Evolutionary conservation across 1,140 invertebrate genomes (phyloP).

Genomic region (Cotesia typhae): DNA sequence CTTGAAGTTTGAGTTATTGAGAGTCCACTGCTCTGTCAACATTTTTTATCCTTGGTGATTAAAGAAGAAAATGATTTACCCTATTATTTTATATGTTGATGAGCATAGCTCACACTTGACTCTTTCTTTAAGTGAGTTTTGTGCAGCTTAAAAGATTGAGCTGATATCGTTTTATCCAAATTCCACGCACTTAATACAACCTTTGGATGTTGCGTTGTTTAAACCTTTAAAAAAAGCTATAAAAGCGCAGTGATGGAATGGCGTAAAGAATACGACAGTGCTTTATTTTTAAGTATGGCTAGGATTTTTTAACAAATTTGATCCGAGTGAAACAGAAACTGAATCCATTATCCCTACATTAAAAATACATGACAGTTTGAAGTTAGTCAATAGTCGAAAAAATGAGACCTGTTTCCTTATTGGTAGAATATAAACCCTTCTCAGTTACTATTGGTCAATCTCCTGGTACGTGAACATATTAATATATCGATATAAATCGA

Average conservation of each 20-base stretch:
- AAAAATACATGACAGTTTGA: no score
- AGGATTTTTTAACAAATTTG: no score
- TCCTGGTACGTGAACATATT: no score
- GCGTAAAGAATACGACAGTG: background rate
- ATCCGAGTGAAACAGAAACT: no score
- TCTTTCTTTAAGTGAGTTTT: constrained; percentile 1
- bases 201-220: background rate
- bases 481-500: no score
- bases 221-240: background rate
- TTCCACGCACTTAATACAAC: background rate
- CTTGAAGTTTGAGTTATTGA: no score
- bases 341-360: no score
- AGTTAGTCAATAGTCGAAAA: no score
- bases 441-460: no score
- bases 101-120: background rate
- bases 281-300: background rate
- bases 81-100: background rate
- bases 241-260: background rate
- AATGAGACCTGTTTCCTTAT: no score
- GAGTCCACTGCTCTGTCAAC: background rate
- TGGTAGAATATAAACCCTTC: no score
- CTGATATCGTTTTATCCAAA: background rate
- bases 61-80: background rate
- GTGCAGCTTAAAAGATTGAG: background rate
- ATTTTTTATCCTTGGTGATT: background rate